Evolutionary conservation across 1,140 invertebrate genomes (phyloP), one percentile per base, ranked within the genome.

Genomic region (Plectrocnemia conspersa): DNA sequence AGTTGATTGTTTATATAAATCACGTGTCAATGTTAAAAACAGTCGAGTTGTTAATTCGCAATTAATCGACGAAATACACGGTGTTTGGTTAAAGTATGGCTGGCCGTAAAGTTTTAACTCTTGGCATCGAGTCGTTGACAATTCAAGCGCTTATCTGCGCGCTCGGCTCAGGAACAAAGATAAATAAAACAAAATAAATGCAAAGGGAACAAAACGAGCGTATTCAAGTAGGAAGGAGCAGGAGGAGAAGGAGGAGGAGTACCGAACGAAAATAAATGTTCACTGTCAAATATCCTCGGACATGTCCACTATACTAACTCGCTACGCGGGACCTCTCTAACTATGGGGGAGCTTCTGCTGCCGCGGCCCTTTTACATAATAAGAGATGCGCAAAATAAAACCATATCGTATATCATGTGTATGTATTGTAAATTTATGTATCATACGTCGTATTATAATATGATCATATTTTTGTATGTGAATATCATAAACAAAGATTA

Each of bases 261-360:
- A 50, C 47, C 47, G 47, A 50, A 50, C 47, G 47, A 50, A 50
- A 50, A 50, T 50, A 50, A 50, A 50, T 50, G 47, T 50, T 24
- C 47, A 50, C 35, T 50, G 47, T 50, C 47, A 50, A 50, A 50
- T 50, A 50, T 50, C 47, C 25, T 36, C 47, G 33, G 47, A 27
- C n/a, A 50, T 50, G 47, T 50, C 35, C 47, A 38, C 32, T n/a
- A n/a, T n/a, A n/a, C 42, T 23, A 11, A 19, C 23, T 25, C 10
- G 24, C 42, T 45, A 45, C 25, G 29, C 42, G 23, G 42, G 42
- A 45, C 42, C 23, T 40, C 16, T 18, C 36, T 40, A 40, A n/a
- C n/a, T n/a, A n/a, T n/a, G n/a, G n/a, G n/a, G n/a, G n/a, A n/a
- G n/a, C n/a, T n/a, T n/a, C n/a, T n/a, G n/a, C n/a, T n/a, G n/a